Evolutionary conservation across 2,797 vertebrate genomes (phyloP).

Genomic region (Nannoperca obscura): DNA sequence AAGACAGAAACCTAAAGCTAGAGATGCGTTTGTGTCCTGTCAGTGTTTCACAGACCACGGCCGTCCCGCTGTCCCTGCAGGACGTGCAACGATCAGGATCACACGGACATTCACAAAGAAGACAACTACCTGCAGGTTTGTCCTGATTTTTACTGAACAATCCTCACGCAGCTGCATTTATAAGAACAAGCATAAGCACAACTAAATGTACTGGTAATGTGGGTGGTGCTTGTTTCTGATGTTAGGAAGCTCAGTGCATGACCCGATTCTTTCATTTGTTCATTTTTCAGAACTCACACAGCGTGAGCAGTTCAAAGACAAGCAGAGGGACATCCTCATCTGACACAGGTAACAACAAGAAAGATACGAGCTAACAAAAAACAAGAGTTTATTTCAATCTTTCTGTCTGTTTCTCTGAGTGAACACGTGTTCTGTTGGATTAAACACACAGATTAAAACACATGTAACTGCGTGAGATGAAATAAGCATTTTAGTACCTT

Average conservation of each 20-base stretch:
- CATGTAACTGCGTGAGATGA: not conserved
- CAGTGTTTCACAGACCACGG: not conserved
- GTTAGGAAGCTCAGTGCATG: not conserved
- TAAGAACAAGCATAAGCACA: not conserved
- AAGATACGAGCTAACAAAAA: not conserved
- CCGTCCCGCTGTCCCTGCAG: slow-evolving; percentile 34
- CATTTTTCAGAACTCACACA: not conserved
- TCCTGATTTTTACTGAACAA: not conserved
- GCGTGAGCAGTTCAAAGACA: not conserved
- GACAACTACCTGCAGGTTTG: slow-evolving; percentile 52
- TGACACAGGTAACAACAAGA: slow-evolving; percentile 45
- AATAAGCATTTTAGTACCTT: too few species aligned
- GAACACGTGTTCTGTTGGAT: not conserved
- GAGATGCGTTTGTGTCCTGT: slow-evolving; percentile 21
- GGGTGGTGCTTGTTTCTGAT: not conserved
- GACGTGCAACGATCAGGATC: slow-evolving; percentile 5
- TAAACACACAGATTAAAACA: not conserved
- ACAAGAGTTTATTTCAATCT: not conserved
- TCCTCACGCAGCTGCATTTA: not conserved
- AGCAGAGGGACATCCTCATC: not conserved
- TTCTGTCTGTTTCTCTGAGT: not conserved
- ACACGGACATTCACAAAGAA: not conserved
- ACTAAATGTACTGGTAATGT: not conserved
- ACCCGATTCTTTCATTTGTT: not conserved
- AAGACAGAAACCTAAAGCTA: not conserved